These are phyloP conservation scores for Gymnoscopelus braueri DNA, from an alignment of 2,797 vertebrate species.

Conservation along the genomic window DNA sequence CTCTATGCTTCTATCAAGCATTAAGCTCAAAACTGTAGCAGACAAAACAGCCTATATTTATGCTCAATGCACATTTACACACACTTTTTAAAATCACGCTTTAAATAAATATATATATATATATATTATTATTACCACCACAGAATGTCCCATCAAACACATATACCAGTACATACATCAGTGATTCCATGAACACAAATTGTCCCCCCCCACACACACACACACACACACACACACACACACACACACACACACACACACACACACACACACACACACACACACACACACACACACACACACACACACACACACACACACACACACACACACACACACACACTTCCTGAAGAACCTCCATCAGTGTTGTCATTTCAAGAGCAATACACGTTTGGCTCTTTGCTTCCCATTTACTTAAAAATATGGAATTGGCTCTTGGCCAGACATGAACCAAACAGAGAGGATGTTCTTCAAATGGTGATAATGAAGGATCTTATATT, in stretches of 20 bases:
- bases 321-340: conserved; percentile 1
- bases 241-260: background rate
- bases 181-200: conserved; percentile 30
- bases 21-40: conserved; percentile 25
- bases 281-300: conserved; percentile 5
- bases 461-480: conserved; percentile 29
- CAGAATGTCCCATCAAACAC: conserved; percentile 53
- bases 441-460: conserved; percentile 20
- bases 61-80: conserved; percentile 49
- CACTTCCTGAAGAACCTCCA: conserved; percentile 36
- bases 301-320: background rate
- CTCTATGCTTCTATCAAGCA: conserved; percentile 33
- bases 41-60: conserved; percentile 22
- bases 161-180: conserved; percentile 22
- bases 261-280: background rate
- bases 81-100: conserved; percentile 15
- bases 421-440: conserved; percentile 31
- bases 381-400: conserved; percentile 45
- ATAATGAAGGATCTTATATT: conserved; percentile 12
- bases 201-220: conserved; percentile 17
- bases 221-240: background rate
- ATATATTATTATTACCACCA: conserved; percentile 52
- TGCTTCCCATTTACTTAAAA: conserved; percentile 27
- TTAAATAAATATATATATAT: conserved; percentile 15
- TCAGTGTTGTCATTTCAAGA: conserved; percentile 18